phyloP scores from a whole-genome alignment of 2,113 vertebrate species.

The Mormoops blainvillei region DNA sequence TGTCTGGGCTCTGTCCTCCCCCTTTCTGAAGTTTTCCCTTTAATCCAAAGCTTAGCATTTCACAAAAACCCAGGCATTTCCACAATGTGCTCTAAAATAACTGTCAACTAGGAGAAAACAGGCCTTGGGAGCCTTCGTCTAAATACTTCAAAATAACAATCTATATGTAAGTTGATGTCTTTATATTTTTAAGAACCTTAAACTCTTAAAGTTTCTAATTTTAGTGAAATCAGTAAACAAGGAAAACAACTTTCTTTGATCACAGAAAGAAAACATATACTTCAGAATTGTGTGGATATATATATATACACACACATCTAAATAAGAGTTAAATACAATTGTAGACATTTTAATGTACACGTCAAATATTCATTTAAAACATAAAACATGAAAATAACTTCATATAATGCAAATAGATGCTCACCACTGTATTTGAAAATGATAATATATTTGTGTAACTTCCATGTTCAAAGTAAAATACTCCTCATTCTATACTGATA shows the following conservation, averaged over 20 bases:
- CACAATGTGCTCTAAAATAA: not conserved
- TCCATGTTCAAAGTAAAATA: constrained; percentile 61
- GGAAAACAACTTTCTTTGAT: constrained; percentile 52
- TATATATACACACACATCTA: constrained; percentile 16
- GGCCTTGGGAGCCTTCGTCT: not conserved
- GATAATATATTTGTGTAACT: constrained; percentile 46
- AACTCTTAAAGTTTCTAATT: constrained; percentile 62
- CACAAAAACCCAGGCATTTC: not conserved
- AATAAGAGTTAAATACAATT: not conserved
- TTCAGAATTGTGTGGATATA: not conserved
- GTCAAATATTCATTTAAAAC: constrained; percentile 42
- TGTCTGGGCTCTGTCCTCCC: not conserved
- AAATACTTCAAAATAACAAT: constrained; percentile 32
- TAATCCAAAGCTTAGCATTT: not conserved
- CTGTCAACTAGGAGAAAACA: not conserved
- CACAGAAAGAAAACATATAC: constrained; percentile 60
- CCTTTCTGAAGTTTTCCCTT: not conserved
- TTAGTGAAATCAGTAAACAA: constrained; percentile 41
- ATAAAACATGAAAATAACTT: constrained; percentile 38
- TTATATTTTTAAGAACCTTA: constrained; percentile 50
- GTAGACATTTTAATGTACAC: not conserved
- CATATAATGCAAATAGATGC: not conserved
- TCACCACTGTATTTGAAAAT: constrained; percentile 7
- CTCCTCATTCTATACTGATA: constrained; percentile 50
- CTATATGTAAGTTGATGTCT: constrained; percentile 28